A percentile compares a stretch with the other conserved stretches of the same genome.
Evolutionary conservation across 2,113 vertebrate genomes (phyloP).

Genomic region (Boleophthalmus pectinirostris): DNA sequence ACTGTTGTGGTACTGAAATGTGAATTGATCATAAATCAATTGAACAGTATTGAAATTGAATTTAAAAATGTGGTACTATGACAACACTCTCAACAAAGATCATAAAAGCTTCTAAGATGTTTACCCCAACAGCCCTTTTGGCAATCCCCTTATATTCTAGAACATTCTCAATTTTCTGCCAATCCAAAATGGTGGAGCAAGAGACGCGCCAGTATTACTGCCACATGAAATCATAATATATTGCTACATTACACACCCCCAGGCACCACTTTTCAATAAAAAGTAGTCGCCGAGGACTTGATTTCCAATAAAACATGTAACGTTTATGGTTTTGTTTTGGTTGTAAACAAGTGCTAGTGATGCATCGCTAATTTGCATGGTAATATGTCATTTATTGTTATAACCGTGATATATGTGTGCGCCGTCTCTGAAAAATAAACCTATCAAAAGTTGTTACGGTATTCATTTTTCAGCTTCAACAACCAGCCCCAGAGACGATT

Average conservation of each 20-base stretch:
- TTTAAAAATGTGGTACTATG: too few relatives aligned
- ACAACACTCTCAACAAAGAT: background rate
- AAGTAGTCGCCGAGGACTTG: background rate
- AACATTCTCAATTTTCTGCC: background rate
- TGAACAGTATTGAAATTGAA: too few relatives aligned
- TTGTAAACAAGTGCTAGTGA: conserved; percentile 24
- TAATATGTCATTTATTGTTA: conserved; percentile 65
- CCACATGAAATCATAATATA: conserved; percentile 4
- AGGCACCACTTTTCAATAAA: conserved; percentile 11
- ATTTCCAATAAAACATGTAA: conserved; percentile 31
- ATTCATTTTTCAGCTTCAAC: conserved; percentile 68
- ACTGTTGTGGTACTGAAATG: too few relatives aligned
- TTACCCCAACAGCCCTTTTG: background rate
- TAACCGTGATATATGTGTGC: conserved; percentile 56
- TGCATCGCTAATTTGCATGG: conserved; percentile 57
- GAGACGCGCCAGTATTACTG: background rate
- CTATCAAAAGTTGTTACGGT: conserved; percentile 59
- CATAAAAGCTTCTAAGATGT: background rate
- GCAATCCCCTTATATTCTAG: background rate
- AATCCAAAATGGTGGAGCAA: background rate
- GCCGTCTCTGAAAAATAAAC: conserved; percentile 64
- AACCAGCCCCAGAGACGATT: conserved; percentile 42
- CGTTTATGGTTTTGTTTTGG: conserved; percentile 40
- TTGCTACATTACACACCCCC: background rate
- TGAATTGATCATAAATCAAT: too few relatives aligned